Percentiles rank a stretch among this genome's conserved stretches.
phyloP scores from a whole-genome alignment of 1,140 invertebrate genomes.

The Apis mellifera region Amel_HAv3.1 CM009939.2:8239501-8240000 shows the following conservation, averaged over 20 bases:
- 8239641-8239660: background rate
- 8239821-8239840: background rate
- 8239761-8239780: constrained; percentile 6
- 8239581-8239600: background rate
- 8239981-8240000: background rate
- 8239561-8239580: background rate
- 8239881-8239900: background rate
- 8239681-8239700: background rate
- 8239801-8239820: background rate
- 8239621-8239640: background rate
- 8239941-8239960: constrained; percentile 23
- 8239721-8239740: background rate
- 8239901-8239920: background rate
- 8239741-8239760: constrained; percentile 5
- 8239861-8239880: background rate
- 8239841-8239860: background rate
- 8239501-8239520: background rate
- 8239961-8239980: constrained; percentile 22
- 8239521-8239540: background rate
- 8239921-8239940: no score
- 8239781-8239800: constrained; percentile 19
- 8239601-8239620: background rate
- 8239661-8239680: background rate
- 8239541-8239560: no score
- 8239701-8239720: constrained; percentile 24